A percentile compares a stretch with the other conserved stretches of the same genome.
These are phyloP conservation scores for Sesamia nonagrioides DNA, from an alignment of 1,140 invertebrate genomes.

Conservation along the genomic window DNA sequence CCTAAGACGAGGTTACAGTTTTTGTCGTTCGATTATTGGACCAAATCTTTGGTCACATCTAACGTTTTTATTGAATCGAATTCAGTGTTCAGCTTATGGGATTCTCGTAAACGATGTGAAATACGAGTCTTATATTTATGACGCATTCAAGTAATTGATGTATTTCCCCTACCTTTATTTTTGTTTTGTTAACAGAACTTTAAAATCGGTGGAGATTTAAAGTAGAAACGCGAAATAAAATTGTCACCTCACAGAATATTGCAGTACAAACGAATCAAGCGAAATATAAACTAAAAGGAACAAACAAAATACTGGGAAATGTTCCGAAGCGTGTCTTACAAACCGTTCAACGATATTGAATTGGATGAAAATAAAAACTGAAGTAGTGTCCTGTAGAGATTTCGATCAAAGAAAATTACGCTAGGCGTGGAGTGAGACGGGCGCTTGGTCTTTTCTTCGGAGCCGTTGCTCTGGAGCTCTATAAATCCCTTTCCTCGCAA, in stretches of 20 bases:
- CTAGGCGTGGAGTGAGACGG: constrained; percentile 61
- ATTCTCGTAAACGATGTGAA: constrained; percentile 70
- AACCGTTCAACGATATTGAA: constrained; percentile 72
- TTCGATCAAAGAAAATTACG: constrained; percentile 84
- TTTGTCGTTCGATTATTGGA: constrained; percentile 81
- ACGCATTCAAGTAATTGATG: not conserved
- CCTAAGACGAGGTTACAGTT: constrained; percentile 79
- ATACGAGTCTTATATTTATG: constrained; percentile 59
- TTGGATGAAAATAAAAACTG: constrained; percentile 80
- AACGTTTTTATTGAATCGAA: constrained; percentile 81
- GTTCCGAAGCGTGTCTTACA: constrained; percentile 54
- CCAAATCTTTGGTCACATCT: constrained; percentile 76
- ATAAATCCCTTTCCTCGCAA: constrained; percentile 83
- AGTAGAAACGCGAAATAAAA: constrained; percentile 1
- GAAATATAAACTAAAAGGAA: constrained; percentile 40
- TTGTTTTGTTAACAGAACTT: constrained; percentile 1
- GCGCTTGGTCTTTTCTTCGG: constrained; percentile 70
- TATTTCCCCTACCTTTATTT: not conserved
- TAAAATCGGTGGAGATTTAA: constrained; percentile 13
- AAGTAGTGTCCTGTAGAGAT: constrained; percentile 73
- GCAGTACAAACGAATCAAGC: constrained; percentile 24
- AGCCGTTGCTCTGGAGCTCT: constrained; percentile 67
- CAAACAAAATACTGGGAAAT: constrained; percentile 55
- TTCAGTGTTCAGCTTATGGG: constrained; percentile 67
- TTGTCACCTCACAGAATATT: constrained; percentile 31